Evolutionary conservation across 2,888 invertebrate genomes (phyloP).

Genomic region (Diplolepis rosae): DNA sequence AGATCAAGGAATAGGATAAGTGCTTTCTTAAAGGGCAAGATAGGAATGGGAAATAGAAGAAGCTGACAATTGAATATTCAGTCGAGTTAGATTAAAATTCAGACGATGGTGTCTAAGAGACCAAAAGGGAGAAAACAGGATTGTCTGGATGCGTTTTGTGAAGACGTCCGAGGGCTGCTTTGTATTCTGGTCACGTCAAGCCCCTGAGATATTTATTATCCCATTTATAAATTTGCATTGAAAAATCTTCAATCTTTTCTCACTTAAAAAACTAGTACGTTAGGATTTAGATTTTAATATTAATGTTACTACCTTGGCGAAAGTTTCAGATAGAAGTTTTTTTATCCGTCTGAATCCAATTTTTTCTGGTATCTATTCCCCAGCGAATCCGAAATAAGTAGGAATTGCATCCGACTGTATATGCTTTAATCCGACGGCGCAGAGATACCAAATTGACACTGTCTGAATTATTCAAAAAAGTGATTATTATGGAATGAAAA

Average conservation of each 20-base stretch:
- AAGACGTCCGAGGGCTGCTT: constrained; percentile 31
- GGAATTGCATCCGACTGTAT: too few species aligned
- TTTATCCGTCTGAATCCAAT: too few species aligned
- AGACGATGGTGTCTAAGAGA: constrained; percentile 34
- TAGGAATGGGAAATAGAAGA: constrained; percentile 12
- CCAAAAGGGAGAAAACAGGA: constrained; percentile 39
- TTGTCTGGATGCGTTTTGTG: constrained; percentile 36
- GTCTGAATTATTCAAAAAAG: too few species aligned
- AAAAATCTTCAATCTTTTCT: constrained; percentile 40
- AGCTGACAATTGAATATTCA: constrained; percentile 41
- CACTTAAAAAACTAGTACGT: background rate
- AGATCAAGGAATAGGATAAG: background rate
- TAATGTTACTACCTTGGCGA: too few species aligned
- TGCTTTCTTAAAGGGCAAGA: constrained; percentile 7
- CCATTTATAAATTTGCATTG: constrained; percentile 60
- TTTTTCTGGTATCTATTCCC: too few species aligned
- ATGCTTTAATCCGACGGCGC: too few species aligned
- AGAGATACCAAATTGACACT: too few species aligned
- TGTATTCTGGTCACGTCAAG: constrained; percentile 44
- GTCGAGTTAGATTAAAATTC: constrained; percentile 39
- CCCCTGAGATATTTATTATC: constrained; percentile 57
- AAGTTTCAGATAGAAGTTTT: too few species aligned
- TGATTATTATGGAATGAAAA: too few species aligned
- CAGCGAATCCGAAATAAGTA: too few species aligned
- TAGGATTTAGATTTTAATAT: too few species aligned